A percentile compares a stretch with the other conserved stretches of the same genome.
Evolutionary conservation across 1,140 invertebrate genomes (phyloP).

Genomic region (Ericerus pela): DNA sequence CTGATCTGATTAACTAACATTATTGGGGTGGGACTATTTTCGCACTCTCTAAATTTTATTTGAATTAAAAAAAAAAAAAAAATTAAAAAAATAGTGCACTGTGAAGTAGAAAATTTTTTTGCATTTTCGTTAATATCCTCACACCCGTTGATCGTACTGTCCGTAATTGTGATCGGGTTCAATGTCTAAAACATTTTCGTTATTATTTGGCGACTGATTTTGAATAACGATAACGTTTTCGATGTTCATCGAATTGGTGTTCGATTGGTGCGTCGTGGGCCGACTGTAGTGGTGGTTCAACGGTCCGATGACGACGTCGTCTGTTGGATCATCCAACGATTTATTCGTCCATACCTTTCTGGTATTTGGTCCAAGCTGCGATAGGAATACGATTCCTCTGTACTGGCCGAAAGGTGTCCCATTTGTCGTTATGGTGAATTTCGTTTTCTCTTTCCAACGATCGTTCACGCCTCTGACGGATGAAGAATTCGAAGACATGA

Average conservation of each 20-base stretch:
- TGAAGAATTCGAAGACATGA: constrained; percentile 2
- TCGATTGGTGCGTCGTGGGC: not conserved
- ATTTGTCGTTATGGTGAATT: constrained; percentile 3
- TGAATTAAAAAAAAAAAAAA: too few relatives aligned
- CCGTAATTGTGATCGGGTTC: constrained; percentile 3
- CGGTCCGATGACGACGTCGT: not conserved
- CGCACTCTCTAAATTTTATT: too few relatives aligned
- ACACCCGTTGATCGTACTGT: not conserved
- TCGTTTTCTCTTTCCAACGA: constrained; percentile 3
- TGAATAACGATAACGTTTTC: not conserved
- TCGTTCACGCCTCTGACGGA: too few relatives aligned
- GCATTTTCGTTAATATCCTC: too few relatives aligned
- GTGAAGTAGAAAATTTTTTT: too few relatives aligned
- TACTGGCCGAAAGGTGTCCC: constrained; percentile 2
- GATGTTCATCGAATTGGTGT: not conserved
- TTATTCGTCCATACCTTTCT: not conserved
- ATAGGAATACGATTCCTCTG: constrained; percentile 2
- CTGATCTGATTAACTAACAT: too few relatives aligned
- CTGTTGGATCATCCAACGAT: not conserved
- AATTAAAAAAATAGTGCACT: too few relatives aligned
- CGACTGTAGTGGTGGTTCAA: not conserved
- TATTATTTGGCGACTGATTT: not conserved
- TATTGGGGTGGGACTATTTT: too few relatives aligned
- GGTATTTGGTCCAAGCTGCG: not conserved
- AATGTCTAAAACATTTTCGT: not conserved